Evolutionary conservation across 2,113 vertebrate genomes (phyloP), one percentile per base, ranked within the genome.

Genomic region (Girardinichthys multiradiatus): DNA sequence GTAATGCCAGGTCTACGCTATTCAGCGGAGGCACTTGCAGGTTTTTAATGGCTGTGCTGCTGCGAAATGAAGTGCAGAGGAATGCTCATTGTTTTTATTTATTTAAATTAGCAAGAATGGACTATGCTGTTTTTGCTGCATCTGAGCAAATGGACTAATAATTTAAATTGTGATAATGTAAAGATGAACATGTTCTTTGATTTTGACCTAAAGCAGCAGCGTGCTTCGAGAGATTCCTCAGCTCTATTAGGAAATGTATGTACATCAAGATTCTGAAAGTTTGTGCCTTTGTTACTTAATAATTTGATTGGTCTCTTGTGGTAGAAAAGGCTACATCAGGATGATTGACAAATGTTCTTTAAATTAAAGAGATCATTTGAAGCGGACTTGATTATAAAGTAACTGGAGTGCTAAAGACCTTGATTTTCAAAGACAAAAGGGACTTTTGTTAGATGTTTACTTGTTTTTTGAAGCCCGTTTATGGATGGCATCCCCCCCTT

Each of bases 1-100:
- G 62, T 65, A n/a, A 75, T 42, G 69, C 15, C 63, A 58, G 77
- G 70, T 74, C 30, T 45, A 76, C 74, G 72, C 62, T 79, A 68
- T 42, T 13, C 28, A 1, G 35, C 51, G 30, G 78, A 81, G 77
- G 63, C 4, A 29, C 64, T 79, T n/a, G 42, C 42, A 60, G 12
- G 17, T 76, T 84, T n/a, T 70, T 33, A 10, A 79, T 51, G 61
- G 70, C n/a, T 48, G 19, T 71, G 60, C 64, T 48, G 74, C 64
- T 61, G 79, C 58, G 68, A 35, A 42, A 71, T 31, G 31, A 19
- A n/a, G 31, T 39, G 28, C 17, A 64, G 10, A 57, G 61, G 42
- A 19, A n/a, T 37, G 37, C n/a, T n/a, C n/a, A 6, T 4, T 74
- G 15, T 64, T 77, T 64, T 63, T 24, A 51, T 79, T 63, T 15